These are phyloP conservation scores for Alentia gelatinosa DNA, from an alignment of 2,888 invertebrate genomes.

Conservation along the genomic window DNA sequence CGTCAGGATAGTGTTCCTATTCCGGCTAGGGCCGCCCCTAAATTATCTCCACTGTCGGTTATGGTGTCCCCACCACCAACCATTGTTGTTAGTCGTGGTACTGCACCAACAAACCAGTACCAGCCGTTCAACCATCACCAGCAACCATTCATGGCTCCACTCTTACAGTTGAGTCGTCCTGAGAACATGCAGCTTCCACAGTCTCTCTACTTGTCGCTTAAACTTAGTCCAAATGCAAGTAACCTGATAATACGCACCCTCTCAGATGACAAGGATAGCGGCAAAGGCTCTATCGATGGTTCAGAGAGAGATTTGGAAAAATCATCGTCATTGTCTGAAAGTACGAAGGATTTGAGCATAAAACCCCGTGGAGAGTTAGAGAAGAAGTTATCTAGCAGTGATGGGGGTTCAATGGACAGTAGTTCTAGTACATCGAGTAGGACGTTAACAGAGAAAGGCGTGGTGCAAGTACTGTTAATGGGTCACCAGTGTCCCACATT, in stretches of 20 bases:
- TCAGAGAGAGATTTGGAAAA: background rate
- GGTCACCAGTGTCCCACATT: conserved; percentile 69
- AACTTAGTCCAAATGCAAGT: conserved; percentile 8
- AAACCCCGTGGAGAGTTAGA: background rate
- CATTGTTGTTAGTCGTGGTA: background rate
- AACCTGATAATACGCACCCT: background rate
- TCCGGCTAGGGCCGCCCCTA: background rate
- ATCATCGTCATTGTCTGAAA: background rate
- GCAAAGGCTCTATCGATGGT: background rate
- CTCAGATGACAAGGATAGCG: background rate
- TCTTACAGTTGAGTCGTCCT: background rate
- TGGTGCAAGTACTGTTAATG: conserved; percentile 29
- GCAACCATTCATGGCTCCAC: conserved; percentile 25
- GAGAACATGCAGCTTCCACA: conserved; percentile 2
- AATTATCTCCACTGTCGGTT: background rate
- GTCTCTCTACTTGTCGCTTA: conserved; percentile 30
- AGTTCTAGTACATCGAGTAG: background rate
- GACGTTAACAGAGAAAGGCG: conserved; percentile 12
- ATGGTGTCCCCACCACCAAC: background rate
- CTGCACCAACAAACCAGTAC: conserved; percentile 40
- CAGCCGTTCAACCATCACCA: background rate
- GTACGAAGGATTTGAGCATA: no score
- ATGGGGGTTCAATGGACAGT: conserved; percentile 24
- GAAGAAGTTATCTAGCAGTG: background rate
- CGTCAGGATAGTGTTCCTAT: conserved; percentile 10